Conservation (phyloP, 2,797 vertebrate genomes). For the Crenichthys baileyi region DNA sequence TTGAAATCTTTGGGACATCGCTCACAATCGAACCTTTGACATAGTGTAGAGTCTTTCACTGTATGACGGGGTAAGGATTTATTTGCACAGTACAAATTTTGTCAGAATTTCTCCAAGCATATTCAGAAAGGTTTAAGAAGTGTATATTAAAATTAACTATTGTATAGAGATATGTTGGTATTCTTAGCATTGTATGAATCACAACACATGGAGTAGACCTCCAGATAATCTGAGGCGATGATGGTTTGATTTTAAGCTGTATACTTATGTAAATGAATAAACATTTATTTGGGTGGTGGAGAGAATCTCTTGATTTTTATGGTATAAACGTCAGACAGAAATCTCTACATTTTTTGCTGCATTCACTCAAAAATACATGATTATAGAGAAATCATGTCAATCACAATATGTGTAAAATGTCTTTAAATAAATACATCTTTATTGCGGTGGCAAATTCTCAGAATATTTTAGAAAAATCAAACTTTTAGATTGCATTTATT, state of each 20-base stretch:
- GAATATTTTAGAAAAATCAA: no score
- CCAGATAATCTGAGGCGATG: slow-evolving; percentile 33
- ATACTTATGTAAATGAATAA: slow-evolving; percentile 75
- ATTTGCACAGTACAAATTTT: slow-evolving; percentile 65
- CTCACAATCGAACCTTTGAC: slow-evolving; percentile 29
- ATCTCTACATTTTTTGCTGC: background rate
- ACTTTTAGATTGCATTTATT: no score
- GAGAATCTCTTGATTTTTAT: slow-evolving; percentile 24
- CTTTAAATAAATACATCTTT: no score
- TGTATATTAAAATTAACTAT: slow-evolving; percentile 21
- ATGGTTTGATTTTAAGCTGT: slow-evolving; percentile 48
- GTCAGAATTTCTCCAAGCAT: slow-evolving; percentile 37
- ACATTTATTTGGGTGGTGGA: slow-evolving; percentile 63
- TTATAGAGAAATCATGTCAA: background rate
- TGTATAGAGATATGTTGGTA: slow-evolving; percentile 59
- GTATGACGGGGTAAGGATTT: slow-evolving; percentile 41
- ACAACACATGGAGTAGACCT: slow-evolving; percentile 26
- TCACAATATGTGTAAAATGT: background rate
- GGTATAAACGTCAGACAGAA: background rate
- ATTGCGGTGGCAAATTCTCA: no score
- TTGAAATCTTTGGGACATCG: slow-evolving; percentile 36
- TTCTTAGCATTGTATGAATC: slow-evolving; percentile 41
- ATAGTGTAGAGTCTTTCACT: slow-evolving; percentile 34
- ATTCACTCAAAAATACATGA: slow-evolving; percentile 1
- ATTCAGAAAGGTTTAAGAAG: slow-evolving; percentile 34